These are phyloP conservation scores for Oxytorus armatus DNA, from an alignment of 2,888 invertebrate genomes.

Conservation along the genomic window DNA sequence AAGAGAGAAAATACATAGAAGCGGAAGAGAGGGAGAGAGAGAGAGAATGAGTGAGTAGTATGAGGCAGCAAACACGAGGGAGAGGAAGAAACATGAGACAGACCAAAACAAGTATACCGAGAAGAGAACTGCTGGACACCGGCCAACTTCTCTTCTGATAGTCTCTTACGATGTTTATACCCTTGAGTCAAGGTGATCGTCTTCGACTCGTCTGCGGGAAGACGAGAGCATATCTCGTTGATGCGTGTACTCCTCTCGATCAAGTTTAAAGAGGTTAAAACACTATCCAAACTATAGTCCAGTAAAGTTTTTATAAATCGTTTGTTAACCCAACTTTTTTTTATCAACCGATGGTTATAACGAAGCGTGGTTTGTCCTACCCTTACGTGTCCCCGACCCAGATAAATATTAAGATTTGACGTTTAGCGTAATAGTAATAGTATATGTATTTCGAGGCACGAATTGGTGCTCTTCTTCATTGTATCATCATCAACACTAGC, in stretches of 20 bases:
- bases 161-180: constrained; percentile 49
- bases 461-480: too few relatives aligned
- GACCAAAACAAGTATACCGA: constrained; percentile 60
- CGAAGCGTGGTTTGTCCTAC: too few relatives aligned
- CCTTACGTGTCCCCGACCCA: too few relatives aligned
- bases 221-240: constrained; percentile 38
- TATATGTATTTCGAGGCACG: too few relatives aligned
- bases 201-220: constrained; percentile 67
- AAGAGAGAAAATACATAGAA: neutral
- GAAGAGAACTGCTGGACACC: constrained; percentile 52
- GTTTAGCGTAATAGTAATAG: too few relatives aligned
- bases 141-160: constrained; percentile 54
- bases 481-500: too few relatives aligned
- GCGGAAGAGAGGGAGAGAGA: constrained; percentile 3
- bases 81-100: constrained; percentile 63
- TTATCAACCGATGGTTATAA: too few relatives aligned
- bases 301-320: too few relatives aligned
- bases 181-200: constrained; percentile 69
- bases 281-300: too few relatives aligned
- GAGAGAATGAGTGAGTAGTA: constrained; percentile 25
- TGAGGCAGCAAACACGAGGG: constrained; percentile 38
- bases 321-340: too few relatives aligned
- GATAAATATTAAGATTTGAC: too few relatives aligned
- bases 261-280: constrained; percentile 32
- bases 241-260: constrained; percentile 16